Base-by-base conservation (phyloP, 2,113 vertebrate species). In the Coryphaenoides rupestris region DNA sequence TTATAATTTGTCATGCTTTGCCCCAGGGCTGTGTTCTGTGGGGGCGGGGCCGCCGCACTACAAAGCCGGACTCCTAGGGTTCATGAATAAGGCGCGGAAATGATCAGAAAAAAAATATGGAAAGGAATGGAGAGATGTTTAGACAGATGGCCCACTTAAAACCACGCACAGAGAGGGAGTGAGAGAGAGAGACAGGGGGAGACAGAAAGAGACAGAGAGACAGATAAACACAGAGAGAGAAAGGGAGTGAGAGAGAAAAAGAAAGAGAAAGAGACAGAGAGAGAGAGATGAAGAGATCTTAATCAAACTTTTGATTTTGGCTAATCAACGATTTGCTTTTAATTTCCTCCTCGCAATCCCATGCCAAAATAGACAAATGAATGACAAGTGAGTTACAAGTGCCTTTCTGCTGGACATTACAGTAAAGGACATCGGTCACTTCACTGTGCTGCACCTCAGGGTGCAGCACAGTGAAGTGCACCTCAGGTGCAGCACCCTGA, bases 41-140 rank as follows among this genome's bases (percentile, higher is more conserved):
- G 93, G 94, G 95, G 93, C 83, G 90, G 94, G 89, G n/a, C 92
- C 92, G 92, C 87, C 88, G 85, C 90, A 98, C 96, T 97, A 98
- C 97, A 99, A 98, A 99, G 96, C 90, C 89, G 94, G 91, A 94
- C 95, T 95, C 97, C 97, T 92, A 97, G 89, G 95, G 97, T 87
- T 98, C 96, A 97, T 98, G 96, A 98, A 98, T 98, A 98, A 96
- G 94, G 95, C 90, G 93, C 96, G 95, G 96, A 98, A 98, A 98
- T 98, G 94, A 98, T 98, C 95, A 98, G 94, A 93, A 94, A 91
- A 95, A 93, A 95, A n/a, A n/a, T n/a, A 92, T 74, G 80, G 79
- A 81, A 86, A 80, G 83, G 78, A 84, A 93, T 85, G 85, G 91
- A 91, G 93, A 94, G 92, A 96, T 98, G 95, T 98, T 98, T 99